A percentile compares a stretch with the other conserved stretches of the same genome.
Evolutionary conservation across 2,113 vertebrate species (phyloP).

Genomic region (Deroptyus accipitrinus): DNA sequence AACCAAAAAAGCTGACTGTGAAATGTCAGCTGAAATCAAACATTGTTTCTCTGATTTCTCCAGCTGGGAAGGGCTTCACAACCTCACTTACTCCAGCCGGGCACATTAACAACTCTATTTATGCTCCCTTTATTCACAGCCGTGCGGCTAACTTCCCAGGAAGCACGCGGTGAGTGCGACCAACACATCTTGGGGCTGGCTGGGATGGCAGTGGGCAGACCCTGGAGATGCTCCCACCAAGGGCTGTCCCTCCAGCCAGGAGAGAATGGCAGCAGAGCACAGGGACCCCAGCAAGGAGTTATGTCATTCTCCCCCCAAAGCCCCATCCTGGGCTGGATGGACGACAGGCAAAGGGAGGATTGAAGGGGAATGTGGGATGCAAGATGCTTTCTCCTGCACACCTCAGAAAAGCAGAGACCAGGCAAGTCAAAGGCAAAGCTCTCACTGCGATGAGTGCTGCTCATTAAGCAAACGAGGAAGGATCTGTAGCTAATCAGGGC

Average conservation of each 20-base stretch:
- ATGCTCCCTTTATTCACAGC: constrained; percentile 40
- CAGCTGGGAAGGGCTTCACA: not conserved
- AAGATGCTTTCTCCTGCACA: not conserved
- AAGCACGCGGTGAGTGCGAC: accelerated
- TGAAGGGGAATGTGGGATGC: not conserved
- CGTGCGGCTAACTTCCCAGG: not conserved
- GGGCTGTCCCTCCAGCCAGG: not conserved
- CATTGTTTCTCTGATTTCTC: not conserved
- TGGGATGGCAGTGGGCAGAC: not conserved
- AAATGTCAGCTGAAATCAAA: not conserved
- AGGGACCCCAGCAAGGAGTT: not conserved
- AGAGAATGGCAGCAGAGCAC: not conserved
- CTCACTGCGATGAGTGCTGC: not conserved
- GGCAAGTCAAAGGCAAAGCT: not conserved
- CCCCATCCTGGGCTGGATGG: not conserved
- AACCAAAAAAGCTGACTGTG: not conserved
- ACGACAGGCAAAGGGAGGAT: not conserved
- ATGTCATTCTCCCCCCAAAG: accelerated
- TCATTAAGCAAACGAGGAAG: not conserved
- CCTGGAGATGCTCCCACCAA: not conserved
- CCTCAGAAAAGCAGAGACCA: not conserved
- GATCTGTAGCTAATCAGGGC: not conserved
- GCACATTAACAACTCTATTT: constrained; percentile 16
- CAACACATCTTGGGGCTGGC: too few relatives aligned
- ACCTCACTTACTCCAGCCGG: not conserved